phyloP scores from a whole-genome alignment of 1,140 invertebrate genomes.

The Pentalonia nigronervosa region DNA sequence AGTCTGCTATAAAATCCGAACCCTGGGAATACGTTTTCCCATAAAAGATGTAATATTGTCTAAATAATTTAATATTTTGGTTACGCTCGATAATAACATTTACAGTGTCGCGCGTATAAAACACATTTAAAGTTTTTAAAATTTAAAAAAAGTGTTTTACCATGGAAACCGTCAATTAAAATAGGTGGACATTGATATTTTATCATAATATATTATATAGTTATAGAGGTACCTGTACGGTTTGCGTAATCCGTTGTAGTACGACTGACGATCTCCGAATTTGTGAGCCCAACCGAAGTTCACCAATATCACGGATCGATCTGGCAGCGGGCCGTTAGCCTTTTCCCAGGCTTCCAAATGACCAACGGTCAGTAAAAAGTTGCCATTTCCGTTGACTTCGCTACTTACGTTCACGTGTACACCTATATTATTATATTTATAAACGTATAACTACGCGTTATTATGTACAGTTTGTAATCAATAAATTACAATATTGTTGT shows the following conservation, averaged over 20 bases:
- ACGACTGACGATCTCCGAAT: conserved; percentile 57
- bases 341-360: conserved; percentile 64
- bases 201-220: too few relatives aligned
- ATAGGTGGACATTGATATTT: too few relatives aligned
- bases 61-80: too few relatives aligned
- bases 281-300: conserved; percentile 62
- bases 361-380: conserved; percentile 61
- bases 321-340: conserved; percentile 65
- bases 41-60: too few relatives aligned
- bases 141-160: background rate
- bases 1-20: too few relatives aligned
- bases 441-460: background rate
- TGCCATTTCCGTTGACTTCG: conserved; percentile 62
- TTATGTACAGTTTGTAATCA: background rate
- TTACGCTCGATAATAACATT: too few relatives aligned
- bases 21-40: too few relatives aligned
- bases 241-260: conserved; percentile 7
- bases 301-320: conserved; percentile 63
- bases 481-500: background rate
- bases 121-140: too few relatives aligned
- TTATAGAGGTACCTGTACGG: background rate
- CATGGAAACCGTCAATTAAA: background rate
- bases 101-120: too few relatives aligned
- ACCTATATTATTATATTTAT: conserved; percentile 62
- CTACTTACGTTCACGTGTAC: conserved; percentile 68